Base-by-base conservation (phyloP, 2,113 vertebrate genomes). In the Colistium nudipinnis region DNA sequence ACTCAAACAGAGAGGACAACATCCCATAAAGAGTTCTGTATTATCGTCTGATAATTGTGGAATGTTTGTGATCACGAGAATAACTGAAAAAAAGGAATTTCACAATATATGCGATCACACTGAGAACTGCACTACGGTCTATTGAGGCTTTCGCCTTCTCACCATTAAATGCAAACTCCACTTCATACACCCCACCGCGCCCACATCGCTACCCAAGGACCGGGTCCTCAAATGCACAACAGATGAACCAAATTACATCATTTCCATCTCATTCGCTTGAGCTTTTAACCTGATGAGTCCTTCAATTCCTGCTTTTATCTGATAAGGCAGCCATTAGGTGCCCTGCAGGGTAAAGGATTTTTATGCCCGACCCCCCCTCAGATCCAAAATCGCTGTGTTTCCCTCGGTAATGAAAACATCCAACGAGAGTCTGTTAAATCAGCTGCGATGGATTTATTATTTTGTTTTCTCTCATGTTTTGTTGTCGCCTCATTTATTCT, bases 241-340 rank as follows among this genome's bases (percentile, higher is more conserved):
- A 89, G 76, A 91, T 89, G 78, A 70, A 70, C 47, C 57, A 27
- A 76, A 83, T 89, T 72, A 80, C 48, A 78, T 85, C 10, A 88
- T 86, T 90, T 84, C 68, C 88, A 74, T 85, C 78, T 78, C 64
- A 57, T 82, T 86, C 57, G 41, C 49, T 70, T 38, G 51, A 77
- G 65, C 79, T 84, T 86, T 76, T 85, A 87, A 83, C 67, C 67
- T 80, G 56, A 72, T 51, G 61, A 80, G 64, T 59, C 63, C 74
- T 54, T 54, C 13, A 60, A 45, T 53, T 45, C 57, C 49, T 7
- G 33, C 44, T 62, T 55, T 70, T 70, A 82, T 87, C 80, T 83
- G 73, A 85, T 83, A 72, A 73, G 19, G 28, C 31, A 59, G 49
- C 70, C 39, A 55, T 60, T 56, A 49, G 60, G 60, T 72, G 69